Percentiles rank a stretch among this genome's conserved stretches.
phyloP scores from a whole-genome alignment of 2,113 vertebrate genomes.

The Eulemur macaco region DNA sequence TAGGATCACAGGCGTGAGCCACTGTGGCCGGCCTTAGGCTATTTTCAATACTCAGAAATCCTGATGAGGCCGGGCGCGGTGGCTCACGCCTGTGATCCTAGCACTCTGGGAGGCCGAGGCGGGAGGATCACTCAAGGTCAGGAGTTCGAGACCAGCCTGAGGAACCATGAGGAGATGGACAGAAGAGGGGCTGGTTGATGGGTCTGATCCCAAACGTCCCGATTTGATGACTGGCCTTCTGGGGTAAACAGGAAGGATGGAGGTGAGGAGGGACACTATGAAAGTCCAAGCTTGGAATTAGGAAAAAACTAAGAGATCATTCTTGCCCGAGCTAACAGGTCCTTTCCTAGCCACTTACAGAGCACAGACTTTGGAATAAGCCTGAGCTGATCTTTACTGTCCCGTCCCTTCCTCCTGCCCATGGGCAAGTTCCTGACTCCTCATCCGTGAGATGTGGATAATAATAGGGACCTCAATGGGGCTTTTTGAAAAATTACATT shows the following conservation, averaged over 20 bases:
- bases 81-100: too few relatives aligned
- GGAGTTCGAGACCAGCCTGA: too few relatives aligned
- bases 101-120: too few relatives aligned
- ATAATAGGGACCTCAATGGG: not conserved
- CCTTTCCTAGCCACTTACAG: not conserved
- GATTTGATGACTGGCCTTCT: not conserved
- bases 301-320: not conserved
- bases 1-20: too few relatives aligned
- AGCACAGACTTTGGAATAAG: not conserved
- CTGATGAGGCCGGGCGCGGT: too few relatives aligned
- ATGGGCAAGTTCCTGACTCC: not conserved
- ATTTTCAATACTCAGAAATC: too few relatives aligned
- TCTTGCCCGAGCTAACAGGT: not conserved
- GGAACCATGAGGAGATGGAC: not conserved
- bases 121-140: too few relatives aligned
- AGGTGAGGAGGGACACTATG: not conserved
- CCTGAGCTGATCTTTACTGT: not conserved
- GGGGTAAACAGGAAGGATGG: not conserved
- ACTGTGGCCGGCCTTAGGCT: too few relatives aligned
- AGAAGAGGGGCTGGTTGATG: not conserved
- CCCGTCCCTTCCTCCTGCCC: not conserved
- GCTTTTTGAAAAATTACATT: not conserved
- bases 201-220: not conserved
- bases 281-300: not conserved
- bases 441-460: not conserved